A percentile compares a stretch with the other conserved stretches of the same genome.
phyloP scores from a whole-genome alignment of 2,797 vertebrate genomes.

The Vultur gryphus region DNA sequence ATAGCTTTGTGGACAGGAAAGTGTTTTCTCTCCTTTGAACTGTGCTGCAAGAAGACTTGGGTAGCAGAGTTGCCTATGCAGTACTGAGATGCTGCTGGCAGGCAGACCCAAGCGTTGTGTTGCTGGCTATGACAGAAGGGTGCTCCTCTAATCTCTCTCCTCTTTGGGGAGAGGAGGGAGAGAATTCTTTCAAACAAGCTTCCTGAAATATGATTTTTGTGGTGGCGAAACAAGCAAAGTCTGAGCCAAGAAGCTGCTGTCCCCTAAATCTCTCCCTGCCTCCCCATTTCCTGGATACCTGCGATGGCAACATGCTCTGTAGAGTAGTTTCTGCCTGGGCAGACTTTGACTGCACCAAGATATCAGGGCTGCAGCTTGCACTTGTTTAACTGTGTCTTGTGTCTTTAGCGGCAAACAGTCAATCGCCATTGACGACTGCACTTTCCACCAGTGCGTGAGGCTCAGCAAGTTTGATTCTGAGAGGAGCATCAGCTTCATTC shows the following conservation, averaged over 20 bases:
- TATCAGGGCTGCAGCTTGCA: neutral
- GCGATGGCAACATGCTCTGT: neutral
- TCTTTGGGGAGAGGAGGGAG: neutral
- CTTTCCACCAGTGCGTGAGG: conserved; percentile 82
- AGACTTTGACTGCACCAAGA: neutral
- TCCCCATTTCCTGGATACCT: conserved; percentile 2
- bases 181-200: neutral
- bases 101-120: neutral
- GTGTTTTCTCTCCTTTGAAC: neutral
- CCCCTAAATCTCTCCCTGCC: conserved; percentile 9
- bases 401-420: conserved; percentile 91
- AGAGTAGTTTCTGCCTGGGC: conserved; percentile 29
- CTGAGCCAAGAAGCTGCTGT: neutral
- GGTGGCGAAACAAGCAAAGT: neutral
- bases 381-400: neutral
- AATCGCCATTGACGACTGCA: conserved; percentile 83
- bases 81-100: neutral
- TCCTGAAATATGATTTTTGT: neutral
- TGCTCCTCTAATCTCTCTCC: neutral
- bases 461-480: conserved; percentile 99
- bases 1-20: conserved; percentile 61
- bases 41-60: neutral
- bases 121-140: neutral
- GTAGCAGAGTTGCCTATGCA: neutral
- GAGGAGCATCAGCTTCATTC: conserved; percentile 99